Percentiles rank a stretch among this genome's conserved stretches.
Conservation (phyloP, 2,113 vertebrate genomes). For the Lethenteron camtschaticum region DNA sequence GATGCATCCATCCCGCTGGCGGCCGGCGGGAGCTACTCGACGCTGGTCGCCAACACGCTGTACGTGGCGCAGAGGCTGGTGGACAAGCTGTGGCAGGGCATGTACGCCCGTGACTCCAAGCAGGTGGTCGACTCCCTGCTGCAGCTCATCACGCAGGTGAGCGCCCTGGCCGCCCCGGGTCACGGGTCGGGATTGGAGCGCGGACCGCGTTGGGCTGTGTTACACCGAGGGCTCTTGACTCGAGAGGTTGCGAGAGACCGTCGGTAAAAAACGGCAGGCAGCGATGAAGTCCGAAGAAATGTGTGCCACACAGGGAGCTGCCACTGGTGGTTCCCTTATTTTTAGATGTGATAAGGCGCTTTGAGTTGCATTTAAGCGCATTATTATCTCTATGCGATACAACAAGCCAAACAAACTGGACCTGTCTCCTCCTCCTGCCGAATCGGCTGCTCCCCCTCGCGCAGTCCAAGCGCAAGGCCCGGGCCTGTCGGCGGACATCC, state of each 20-base stretch:
- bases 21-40: slow-evolving; percentile 72
- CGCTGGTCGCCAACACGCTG: slow-evolving; percentile 92
- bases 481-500: slow-evolving; percentile 63
- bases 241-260: no score
- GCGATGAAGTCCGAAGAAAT: no score
- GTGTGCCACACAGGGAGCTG: no score
- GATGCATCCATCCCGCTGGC: slow-evolving; percentile 82
- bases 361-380: no score
- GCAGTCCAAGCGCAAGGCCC: slow-evolving; percentile 80
- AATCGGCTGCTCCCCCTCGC: background rate
- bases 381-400: background rate
- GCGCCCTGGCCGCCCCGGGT: background rate
- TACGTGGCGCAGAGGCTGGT: slow-evolving; percentile 93
- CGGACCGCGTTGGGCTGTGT: no score
- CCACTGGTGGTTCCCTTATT: no score
- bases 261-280: no score
- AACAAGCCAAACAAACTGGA: background rate
- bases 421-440: no score
- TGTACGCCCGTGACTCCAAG: slow-evolving; percentile 99
- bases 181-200: no score
- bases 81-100: slow-evolving; percentile 98
- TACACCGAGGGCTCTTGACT: no score
- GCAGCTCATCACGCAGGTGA: slow-evolving; percentile 92
- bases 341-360: no score
- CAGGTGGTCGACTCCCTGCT: slow-evolving; percentile 92